Base-by-base conservation (phyloP, 2,797 vertebrate genomes). In the Carapus acus region DNA sequence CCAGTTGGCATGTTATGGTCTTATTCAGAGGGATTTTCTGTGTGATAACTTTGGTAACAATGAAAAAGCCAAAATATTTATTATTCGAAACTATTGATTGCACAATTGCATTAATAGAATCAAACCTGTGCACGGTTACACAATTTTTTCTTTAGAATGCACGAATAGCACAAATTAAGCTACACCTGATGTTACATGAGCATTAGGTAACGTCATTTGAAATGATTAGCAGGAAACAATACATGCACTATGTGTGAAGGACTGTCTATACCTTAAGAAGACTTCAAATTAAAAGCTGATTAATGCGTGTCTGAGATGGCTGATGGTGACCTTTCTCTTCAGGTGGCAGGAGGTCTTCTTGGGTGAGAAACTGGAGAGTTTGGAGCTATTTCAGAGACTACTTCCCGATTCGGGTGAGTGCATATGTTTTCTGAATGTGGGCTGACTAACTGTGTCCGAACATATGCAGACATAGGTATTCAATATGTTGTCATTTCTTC, bases 311-410 rank as follows among this genome's bases (percentile, higher is more conserved):
- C 12, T 11, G 8, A 11, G 8, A 33, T 7, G n/a, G n/a, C 31
- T 33, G 31, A 36, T 36, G 34, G 14, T 13, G 12, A 31, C 16
- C 36, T 2, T 38, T 62, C 1, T 49, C 21, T 20, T 54, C 68
- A 98, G 96, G 94, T 74, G 95, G 96, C 53, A 88, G 96, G 48
- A 90, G 96, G 66, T 98, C 96, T 0, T 81, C 90, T 0, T 99
- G 96, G 95, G 93, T 99, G 60, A 90, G 96, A 60, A 94, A 75
- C 80, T 98, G 94, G 95, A 87, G 90, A 1, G 78, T 98, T 37
- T 98, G 96, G 96, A 88, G 87, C 0, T 98, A 97, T 77, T 98
- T 95, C 77, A 84, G 93, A 73, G 96, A 97, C 80, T 97, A 97
- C 80, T 99, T 98, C 62, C 96, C 96, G 19, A 78, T 99, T 73